Evolutionary conservation across 2,888 invertebrate genomes (phyloP).

Genomic region (Sarcophaga subvicina): DNA sequence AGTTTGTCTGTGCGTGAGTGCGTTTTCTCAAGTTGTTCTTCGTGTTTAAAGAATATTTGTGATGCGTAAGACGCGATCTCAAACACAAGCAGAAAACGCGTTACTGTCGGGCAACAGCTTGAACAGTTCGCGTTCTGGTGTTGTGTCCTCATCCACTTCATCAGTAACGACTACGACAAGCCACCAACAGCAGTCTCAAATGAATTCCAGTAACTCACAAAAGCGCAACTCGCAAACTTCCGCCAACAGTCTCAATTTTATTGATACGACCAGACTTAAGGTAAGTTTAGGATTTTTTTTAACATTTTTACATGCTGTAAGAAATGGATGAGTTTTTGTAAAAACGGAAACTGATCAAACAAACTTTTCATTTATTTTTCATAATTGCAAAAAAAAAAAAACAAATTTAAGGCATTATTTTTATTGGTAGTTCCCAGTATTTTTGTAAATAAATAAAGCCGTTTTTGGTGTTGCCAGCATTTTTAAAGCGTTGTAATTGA

Average conservation of each 20-base stretch:
- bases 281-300: conserved; percentile 48
- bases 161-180: conserved; percentile 19
- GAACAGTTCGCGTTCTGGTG: conserved; percentile 60
- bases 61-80: conserved; percentile 81
- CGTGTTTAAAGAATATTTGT: conserved; percentile 64
- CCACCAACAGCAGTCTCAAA: conserved; percentile 54
- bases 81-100: conserved; percentile 81
- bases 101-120: conserved; percentile 66
- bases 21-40: conserved; percentile 29
- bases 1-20: conserved; percentile 40
- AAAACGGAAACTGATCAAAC: neutral
- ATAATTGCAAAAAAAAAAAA: neutral
- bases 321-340: neutral
- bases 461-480: neutral
- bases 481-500: neutral
- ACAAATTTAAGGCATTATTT: conserved; percentile 12
- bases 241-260: conserved; percentile 25
- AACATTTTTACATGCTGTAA: neutral
- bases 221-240: conserved; percentile 64
- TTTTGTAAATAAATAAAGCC: conserved; percentile 16
- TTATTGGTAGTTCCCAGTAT: conserved; percentile 50
- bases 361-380: no score
- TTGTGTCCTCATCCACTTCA: conserved; percentile 52
- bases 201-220: conserved; percentile 52
- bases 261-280: conserved; percentile 70